Conservation (phyloP, 2,797 vertebrate species). For the Coregonus suidteri region DNA sequence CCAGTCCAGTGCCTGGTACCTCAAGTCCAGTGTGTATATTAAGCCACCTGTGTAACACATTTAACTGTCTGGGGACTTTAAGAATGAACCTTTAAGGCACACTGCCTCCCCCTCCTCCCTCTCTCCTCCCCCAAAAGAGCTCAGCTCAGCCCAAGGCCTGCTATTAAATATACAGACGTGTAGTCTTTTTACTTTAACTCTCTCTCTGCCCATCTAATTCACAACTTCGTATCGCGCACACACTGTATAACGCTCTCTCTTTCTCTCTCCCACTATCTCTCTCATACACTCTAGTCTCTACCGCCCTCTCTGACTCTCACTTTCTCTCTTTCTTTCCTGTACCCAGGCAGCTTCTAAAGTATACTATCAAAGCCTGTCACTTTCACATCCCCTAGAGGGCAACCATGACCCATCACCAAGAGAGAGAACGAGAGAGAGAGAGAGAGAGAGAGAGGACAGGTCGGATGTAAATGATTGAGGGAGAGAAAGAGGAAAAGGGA, state of each 20-base stretch:
- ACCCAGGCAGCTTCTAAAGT: slow-evolving; percentile 27
- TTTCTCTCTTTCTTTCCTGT: slow-evolving; percentile 16
- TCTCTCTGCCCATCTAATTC: not conserved
- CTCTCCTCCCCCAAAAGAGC: slow-evolving; percentile 56
- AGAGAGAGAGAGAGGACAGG: slow-evolving; percentile 36
- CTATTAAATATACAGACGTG: slow-evolving; percentile 67
- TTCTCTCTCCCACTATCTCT: slow-evolving; percentile 1
- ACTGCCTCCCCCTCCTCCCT: slow-evolving; percentile 48
- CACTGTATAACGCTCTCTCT: slow-evolving; percentile 22
- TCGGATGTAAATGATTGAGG: not conserved
- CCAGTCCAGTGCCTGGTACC: not conserved
- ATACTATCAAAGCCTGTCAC: slow-evolving; percentile 58
- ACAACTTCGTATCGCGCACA: too few relatives aligned
- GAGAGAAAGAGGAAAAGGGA: slow-evolving; percentile 29
- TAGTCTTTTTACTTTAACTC: not conserved
- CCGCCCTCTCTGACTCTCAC: not conserved
- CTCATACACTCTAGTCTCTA: slow-evolving; percentile 12
- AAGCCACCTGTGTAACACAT: slow-evolving; percentile 78
- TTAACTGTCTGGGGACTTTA: slow-evolving; percentile 72
- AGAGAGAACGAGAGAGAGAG: slow-evolving; percentile 31
- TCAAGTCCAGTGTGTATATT: slow-evolving; percentile 58
- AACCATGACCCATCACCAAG: not conserved
- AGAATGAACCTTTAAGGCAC: slow-evolving; percentile 70
- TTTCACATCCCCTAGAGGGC: slow-evolving; percentile 32
- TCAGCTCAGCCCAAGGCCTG: slow-evolving; percentile 64